A percentile compares a stretch with the other conserved stretches of the same genome.
phyloP scores from a whole-genome alignment of 1,140 invertebrate genomes.

The Ceratosolen solmsi region DNA sequence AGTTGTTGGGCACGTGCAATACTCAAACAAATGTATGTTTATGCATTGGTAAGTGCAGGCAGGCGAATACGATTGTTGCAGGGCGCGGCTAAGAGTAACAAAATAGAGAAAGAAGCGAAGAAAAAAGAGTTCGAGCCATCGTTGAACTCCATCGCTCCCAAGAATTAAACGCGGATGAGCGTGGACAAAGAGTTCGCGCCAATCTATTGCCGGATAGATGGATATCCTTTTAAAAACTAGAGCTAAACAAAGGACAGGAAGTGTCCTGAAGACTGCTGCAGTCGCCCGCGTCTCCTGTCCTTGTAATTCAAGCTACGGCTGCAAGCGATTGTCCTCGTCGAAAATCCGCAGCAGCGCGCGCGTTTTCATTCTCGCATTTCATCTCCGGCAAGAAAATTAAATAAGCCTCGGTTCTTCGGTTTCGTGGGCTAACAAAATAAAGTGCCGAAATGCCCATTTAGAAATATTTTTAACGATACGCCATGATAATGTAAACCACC shows the following conservation, averaged over 20 bases:
- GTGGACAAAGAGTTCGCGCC: conserved; percentile 20
- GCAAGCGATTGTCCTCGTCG: conserved; percentile 23
- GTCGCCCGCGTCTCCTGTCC: background rate
- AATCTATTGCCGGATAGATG: conserved; percentile 38
- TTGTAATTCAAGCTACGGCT: background rate
- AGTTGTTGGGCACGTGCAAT: no score
- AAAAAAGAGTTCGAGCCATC: background rate
- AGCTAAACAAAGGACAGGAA: conserved; percentile 46
- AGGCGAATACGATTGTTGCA: background rate
- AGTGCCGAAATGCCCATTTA: background rate
- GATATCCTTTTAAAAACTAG: conserved; percentile 40
- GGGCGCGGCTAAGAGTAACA: background rate
- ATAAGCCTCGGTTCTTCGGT: conserved; percentile 22
- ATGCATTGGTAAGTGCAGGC: background rate
- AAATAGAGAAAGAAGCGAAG: background rate
- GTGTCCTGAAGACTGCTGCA: conserved; percentile 12
- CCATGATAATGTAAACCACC: background rate
- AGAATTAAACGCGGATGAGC: background rate
- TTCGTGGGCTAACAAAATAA: background rate
- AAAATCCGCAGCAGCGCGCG: conserved; percentile 16
- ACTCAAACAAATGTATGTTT: background rate
- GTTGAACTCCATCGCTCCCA: background rate
- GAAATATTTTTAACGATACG: background rate
- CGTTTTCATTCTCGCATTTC: conserved; percentile 25
- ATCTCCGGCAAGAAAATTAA: conserved; percentile 48